phyloP scores from a whole-genome alignment of 1,140 invertebrate genomes.

The Polypedilum pembai region DNA sequence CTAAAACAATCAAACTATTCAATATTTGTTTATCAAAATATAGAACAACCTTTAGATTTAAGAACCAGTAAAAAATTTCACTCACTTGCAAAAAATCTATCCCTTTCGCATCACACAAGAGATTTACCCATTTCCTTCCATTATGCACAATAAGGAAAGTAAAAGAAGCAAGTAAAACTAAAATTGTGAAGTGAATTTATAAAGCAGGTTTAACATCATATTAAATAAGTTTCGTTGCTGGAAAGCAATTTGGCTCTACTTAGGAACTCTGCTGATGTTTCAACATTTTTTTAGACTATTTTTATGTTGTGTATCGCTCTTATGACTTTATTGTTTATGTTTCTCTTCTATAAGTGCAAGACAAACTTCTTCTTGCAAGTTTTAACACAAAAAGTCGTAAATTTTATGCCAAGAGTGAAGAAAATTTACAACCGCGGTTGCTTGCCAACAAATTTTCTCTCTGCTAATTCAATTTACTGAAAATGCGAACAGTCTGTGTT shows the following conservation, averaged over 20 bases:
- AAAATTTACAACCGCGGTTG: not conserved
- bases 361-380: not conserved
- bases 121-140: not conserved
- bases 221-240: not conserved
- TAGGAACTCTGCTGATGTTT: slow-evolving; percentile 24
- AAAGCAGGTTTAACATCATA: slow-evolving; percentile 1
- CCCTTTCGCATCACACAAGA: not conserved
- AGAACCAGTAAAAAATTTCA: too few species aligned
- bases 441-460: not conserved
- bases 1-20: too few species aligned
- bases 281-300: slow-evolving; percentile 2
- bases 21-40: too few species aligned
- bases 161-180: not conserved
- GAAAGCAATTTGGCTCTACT: slow-evolving; percentile 3
- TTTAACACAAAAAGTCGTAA: not conserved
- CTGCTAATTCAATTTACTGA: not conserved
- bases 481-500: slow-evolving; percentile 3
- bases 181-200: too few species aligned
- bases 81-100: not conserved
- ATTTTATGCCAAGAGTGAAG: not conserved
- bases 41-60: too few species aligned
- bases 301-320: slow-evolving; percentile 19
- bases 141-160: not conserved
- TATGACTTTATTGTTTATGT: slow-evolving; percentile 28
- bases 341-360: not conserved